Percentiles rank a stretch among this genome's conserved stretches.
Conservation (phyloP, 2,113 vertebrate genomes). For the Chloebia gouldiae region DNA sequence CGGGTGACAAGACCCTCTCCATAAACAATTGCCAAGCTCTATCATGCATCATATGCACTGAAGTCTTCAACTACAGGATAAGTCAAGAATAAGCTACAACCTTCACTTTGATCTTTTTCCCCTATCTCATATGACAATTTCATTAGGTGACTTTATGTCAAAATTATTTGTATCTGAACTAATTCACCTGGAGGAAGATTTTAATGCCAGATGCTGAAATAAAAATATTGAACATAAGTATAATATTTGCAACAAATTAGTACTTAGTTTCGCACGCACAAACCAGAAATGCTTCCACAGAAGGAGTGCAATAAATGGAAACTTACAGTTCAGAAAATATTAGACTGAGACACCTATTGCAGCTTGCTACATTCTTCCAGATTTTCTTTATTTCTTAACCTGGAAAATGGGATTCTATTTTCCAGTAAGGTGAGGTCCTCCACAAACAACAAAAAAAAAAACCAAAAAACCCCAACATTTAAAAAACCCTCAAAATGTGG, state of each 20-base stretch:
- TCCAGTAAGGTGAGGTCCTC: background rate
- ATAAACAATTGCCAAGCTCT: background rate
- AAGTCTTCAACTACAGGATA: background rate
- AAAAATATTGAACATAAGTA: background rate
- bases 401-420: constrained; percentile 23
- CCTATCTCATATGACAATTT: background rate
- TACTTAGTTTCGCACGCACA: background rate
- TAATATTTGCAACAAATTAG: background rate
- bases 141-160: background rate
- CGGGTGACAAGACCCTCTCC: background rate
- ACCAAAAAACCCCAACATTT: background rate
- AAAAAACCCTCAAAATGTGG: background rate
- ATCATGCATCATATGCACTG: background rate
- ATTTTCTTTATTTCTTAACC: background rate
- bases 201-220: background rate
- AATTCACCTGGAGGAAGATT: background rate
- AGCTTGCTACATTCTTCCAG: background rate
- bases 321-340: constrained; percentile 1
- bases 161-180: background rate
- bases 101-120: background rate
- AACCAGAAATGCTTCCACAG: background rate
- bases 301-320: background rate
- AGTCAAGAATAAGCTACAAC: background rate
- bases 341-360: background rate
- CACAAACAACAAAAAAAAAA: background rate